Conservation (phyloP, 2,797 vertebrate species). For the Benthosema pterotum region DNA sequence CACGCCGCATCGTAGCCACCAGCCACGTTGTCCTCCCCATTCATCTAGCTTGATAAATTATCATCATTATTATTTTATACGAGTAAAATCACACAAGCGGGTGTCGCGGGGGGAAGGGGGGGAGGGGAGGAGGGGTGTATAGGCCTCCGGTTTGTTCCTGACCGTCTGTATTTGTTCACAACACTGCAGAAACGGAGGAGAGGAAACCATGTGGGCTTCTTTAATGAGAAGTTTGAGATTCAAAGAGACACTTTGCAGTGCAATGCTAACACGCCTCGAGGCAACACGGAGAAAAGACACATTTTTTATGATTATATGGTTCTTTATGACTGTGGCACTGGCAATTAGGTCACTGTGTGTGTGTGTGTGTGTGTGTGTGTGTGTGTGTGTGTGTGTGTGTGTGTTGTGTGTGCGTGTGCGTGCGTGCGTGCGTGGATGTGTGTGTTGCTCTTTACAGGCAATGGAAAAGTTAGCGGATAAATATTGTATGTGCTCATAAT, state of each 20-base stretch:
- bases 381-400: background rate
- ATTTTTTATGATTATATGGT: constrained; percentile 53
- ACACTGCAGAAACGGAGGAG: constrained; percentile 41
- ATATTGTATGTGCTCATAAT: constrained; percentile 40
- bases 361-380: constrained; percentile 18
- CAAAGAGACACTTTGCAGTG: constrained; percentile 54
- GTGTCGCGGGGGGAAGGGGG: constrained; percentile 30
- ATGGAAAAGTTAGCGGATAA: constrained; percentile 29
- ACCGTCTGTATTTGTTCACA: constrained; percentile 37
- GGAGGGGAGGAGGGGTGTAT: no score
- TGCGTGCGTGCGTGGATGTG: constrained; percentile 14
- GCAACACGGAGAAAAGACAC: constrained; percentile 40
- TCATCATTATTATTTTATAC: constrained; percentile 60
- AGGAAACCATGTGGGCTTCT: constrained; percentile 49
- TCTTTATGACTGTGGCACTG: constrained; percentile 53
- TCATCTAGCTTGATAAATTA: constrained; percentile 54
- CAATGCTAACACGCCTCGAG: constrained; percentile 57
- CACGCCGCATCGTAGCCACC: constrained; percentile 16
- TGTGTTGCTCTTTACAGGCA: constrained; percentile 21
- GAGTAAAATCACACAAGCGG: constrained; percentile 52
- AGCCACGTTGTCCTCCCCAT: constrained; percentile 31
- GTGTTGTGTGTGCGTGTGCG: background rate
- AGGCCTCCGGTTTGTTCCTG: constrained; percentile 48
- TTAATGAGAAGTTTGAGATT: constrained; percentile 67
- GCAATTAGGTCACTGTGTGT: constrained; percentile 44